These are phyloP conservation scores for Phaedon cochleariae DNA, from an alignment of 2,888 invertebrate species.

Conservation along the genomic window DNA sequence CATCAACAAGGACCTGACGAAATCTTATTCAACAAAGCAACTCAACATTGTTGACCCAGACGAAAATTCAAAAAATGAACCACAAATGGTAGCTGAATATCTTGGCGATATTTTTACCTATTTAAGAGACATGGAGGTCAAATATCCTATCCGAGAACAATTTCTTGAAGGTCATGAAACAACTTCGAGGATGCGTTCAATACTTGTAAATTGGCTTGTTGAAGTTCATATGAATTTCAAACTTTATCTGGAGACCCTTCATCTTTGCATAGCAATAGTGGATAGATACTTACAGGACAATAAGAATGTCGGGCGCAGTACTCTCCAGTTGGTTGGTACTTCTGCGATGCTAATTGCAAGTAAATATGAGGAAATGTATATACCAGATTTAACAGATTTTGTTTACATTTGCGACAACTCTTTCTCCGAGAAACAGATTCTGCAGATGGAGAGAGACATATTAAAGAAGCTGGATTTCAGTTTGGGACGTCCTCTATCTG, in stretches of 20 bases:
- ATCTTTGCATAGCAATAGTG: conserved; percentile 85
- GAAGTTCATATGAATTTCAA: conserved; percentile 90
- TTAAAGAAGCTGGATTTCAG: conserved; percentile 79
- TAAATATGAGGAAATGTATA: conserved; percentile 95
- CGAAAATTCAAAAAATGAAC: conserved; percentile 72
- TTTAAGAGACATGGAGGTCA: conserved; percentile 76
- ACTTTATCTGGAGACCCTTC: conserved; percentile 87
- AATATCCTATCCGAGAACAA: conserved; percentile 70
- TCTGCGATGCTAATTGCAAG: conserved; percentile 90
- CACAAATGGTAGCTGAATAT: conserved; percentile 83
- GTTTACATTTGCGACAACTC: conserved; percentile 90
- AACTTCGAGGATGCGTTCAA: conserved; percentile 85
- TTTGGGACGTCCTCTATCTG: conserved; percentile 85
- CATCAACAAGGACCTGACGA: conserved; percentile 21
- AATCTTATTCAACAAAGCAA: conserved; percentile 26
- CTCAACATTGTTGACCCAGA: conserved; percentile 46
- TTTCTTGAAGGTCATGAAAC: conserved; percentile 77
- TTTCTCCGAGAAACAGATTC: conserved; percentile 80
- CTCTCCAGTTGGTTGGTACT: conserved; percentile 84
- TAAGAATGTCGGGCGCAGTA: conserved; percentile 51
- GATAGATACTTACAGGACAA: conserved; percentile 88
- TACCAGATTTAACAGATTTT: conserved; percentile 88
- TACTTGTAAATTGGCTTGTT: conserved; percentile 93
- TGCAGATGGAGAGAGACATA: conserved; percentile 84
- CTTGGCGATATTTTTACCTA: conserved; percentile 90